Evolutionary conservation across 2,797 vertebrate genomes (phyloP), one percentile per base, ranked within the genome.

Genomic region (Poecilia velifera): DNA sequence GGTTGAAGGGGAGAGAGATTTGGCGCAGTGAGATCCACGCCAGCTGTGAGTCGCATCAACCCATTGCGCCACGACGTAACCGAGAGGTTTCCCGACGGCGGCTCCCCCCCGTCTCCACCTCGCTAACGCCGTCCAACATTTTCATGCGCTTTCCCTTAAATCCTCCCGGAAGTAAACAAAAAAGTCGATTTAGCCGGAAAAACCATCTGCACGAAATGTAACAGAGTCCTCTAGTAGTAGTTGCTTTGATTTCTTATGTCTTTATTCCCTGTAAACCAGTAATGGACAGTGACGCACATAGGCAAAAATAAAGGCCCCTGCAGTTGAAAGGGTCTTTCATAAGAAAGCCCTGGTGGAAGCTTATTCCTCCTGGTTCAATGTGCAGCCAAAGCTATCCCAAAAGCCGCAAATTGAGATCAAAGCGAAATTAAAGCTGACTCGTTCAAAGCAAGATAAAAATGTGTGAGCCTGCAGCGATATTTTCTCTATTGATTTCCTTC

Each of bases 351-450:
- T 79, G 84, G 85, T 91, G 91, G 92, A 94, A 92, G 91, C 90
- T 88, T 94, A 90, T 93, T 94, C 90, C 91, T 91, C 86, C 85
- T 85, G 87, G 88, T 95, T 95, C 91, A 91, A 83, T 87, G 93
- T 90, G 90, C 90, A 94, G 93, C 91, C 90, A 89, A 71, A 94
- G 90, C 92, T 87, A 91, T 94, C 93, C 93, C 91, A 92, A 95
- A 94, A 91, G 94, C 95, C 93, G 95, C 94, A 95, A 96, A 96
- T 95, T 95, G 95, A 96, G 96, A 96, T 96, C 95, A 96, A 96
- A 96, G 96, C 88, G 55, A 96, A 96, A 96, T 96, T 96, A 96
- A 95, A 96, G 95, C 96, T 95, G 96, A 96, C 94, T 95, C 91
- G 92, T 96, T 96, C 95, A 96, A 96, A 96, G 95, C 93, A 84